phyloP scores from a whole-genome alignment of 2,113 vertebrate genomes.

The Neoarius graeffei region DNA sequence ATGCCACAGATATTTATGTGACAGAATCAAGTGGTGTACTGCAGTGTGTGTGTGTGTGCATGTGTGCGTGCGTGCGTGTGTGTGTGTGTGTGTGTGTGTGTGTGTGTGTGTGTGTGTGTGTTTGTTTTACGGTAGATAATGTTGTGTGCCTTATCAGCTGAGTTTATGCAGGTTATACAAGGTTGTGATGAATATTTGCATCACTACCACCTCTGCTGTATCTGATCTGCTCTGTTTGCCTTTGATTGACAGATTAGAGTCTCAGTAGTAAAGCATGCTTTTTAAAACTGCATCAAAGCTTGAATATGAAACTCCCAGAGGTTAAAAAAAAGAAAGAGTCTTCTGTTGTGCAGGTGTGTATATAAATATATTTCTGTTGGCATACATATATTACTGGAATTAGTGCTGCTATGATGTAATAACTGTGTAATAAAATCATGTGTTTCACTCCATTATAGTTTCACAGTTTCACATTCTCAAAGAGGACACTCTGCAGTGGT shows the following conservation, averaged over 20 bases:
- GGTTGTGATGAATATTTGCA: background rate
- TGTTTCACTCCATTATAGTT: background rate
- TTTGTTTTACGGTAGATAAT: background rate
- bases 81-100: constrained; percentile 19
- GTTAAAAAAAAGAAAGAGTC: background rate
- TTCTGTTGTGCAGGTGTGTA: background rate
- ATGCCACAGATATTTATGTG: constrained; percentile 4
- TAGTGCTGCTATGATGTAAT: background rate
- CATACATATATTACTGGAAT: background rate
- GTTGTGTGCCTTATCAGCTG: background rate
- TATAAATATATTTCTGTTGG: background rate
- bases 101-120: background rate
- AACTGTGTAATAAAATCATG: background rate
- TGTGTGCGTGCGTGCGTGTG: background rate
- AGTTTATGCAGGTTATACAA: background rate
- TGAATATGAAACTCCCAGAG: background rate
- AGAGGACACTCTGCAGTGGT: background rate
- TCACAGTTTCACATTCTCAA: background rate
- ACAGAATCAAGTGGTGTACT: background rate
- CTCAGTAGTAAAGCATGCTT: background rate
- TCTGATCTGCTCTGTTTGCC: background rate
- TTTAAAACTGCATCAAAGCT: background rate
- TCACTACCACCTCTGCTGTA: background rate
- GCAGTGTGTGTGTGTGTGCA: background rate
- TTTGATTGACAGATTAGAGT: background rate